Evolutionary conservation across 1,140 invertebrate species (phyloP), one percentile per base, ranked within the genome.

Genomic region (Ostrea denselamellosa): DNA sequence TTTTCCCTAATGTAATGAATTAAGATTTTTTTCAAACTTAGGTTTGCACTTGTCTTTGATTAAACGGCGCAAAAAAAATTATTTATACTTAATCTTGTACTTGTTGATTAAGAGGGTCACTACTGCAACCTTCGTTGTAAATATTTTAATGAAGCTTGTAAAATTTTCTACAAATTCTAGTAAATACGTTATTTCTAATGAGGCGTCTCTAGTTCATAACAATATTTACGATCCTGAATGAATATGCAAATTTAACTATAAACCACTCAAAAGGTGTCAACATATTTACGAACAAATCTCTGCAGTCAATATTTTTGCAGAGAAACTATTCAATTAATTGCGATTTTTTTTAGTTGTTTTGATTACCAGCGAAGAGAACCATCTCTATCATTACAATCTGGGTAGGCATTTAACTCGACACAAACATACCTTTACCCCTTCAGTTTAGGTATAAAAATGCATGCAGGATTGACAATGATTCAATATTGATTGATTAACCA

Each of bases 401-500:
- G 68, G 28, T 14, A 77, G 28, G 28, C 25, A 77, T 77, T 77
- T 77, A 77, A 77, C 28, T 28, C 10, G 68, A 28, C 25, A 77
- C 68, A 77, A 77, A 77, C 68, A 77, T 77, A 77, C 68, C 56
- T 62, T 19, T 62, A 62, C 56, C 17, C 56, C 34, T 62, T n/a
- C 19, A n/a, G n/a, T 77, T 77, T 77, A 22, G 68, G 68, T 25
- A 14, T 77, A 77, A 77, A 77, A 77, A 77, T 22, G 68, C 28
- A 77, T 77, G 68, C 68, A 28, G 68, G 68, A 77, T 77, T 25
- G 68, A 28, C 68, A 34, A 34, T 25, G 25, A 77, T 68, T 77
- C 68, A 77, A 77, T 77, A 77, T 77, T 77, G 68, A 77, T 77
- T 77, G 68, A 77, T 77, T 77, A 25, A 12, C 68, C 68, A 12